Percentiles rank a stretch among this genome's conserved stretches.
Conservation (phyloP, 1,140 invertebrate species). For the Glomeris maerens region DNA sequence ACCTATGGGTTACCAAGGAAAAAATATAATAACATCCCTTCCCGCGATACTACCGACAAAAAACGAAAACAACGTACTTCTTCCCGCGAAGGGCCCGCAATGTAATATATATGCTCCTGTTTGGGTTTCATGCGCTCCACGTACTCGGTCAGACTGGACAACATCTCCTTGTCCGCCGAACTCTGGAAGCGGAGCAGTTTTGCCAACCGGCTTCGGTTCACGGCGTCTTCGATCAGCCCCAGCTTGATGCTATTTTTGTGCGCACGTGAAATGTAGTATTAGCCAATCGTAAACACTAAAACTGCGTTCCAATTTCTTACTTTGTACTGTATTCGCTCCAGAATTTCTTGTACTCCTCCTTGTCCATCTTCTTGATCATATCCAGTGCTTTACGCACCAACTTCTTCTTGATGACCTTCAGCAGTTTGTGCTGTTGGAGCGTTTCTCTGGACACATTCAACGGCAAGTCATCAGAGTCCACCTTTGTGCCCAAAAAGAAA, state of each 20-base stretch:
- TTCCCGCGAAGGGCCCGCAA: conserved; percentile 73
- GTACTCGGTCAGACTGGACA: conserved; percentile 74
- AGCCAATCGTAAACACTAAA: conserved; percentile 2
- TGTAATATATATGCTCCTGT: conserved; percentile 91
- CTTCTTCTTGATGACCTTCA: conserved; percentile 99
- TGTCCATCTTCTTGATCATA: conserved; percentile 93
- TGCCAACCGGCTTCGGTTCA: conserved; percentile 84
- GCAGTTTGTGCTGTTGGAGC: conserved; percentile 89
- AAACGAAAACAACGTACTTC: conserved; percentile 40
- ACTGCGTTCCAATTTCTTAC: conserved; percentile 32
- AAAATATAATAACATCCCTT: conserved; percentile 2
- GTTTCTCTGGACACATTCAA: conserved; percentile 97
- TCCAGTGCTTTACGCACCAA: conserved; percentile 91
- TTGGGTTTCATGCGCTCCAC: conserved; percentile 93
- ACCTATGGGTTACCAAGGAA: conserved; percentile 36
- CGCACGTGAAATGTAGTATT: conserved; percentile 7
- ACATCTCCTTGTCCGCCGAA: conserved; percentile 50
- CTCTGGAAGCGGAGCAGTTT: conserved; percentile 86
- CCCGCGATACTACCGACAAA: background rate
- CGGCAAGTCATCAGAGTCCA: conserved; percentile 98
- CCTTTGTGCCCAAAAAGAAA: too few species aligned
- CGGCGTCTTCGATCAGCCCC: conserved; percentile 93
- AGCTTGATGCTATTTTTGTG: conserved; percentile 60
- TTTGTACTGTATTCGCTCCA: conserved; percentile 99
- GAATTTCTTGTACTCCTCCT: conserved; percentile 83